Evolutionary conservation across 2,888 invertebrate species (phyloP).

Genomic region (Halictus quadricinctus): DNA sequence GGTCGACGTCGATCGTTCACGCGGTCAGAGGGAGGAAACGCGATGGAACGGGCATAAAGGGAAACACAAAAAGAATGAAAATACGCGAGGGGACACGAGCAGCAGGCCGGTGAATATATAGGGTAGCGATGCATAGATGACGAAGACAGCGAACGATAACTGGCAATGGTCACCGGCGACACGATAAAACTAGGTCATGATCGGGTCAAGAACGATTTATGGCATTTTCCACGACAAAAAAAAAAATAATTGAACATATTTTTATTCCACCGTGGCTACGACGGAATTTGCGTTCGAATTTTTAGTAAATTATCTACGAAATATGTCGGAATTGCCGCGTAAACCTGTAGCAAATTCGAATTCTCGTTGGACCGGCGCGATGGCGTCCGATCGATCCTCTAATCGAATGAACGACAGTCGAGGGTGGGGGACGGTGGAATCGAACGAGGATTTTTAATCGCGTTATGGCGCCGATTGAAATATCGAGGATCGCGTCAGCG

Average conservation of each 20-base stretch:
- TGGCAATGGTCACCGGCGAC: not conserved
- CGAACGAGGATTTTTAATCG: conserved; percentile 41
- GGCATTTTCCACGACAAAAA: not conserved
- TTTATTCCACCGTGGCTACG: not conserved
- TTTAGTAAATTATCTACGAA: not conserved
- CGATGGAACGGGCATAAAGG: not conserved
- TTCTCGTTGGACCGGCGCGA: not conserved
- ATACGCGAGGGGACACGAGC: conserved; percentile 1
- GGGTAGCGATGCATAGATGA: not conserved
- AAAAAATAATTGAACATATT: not conserved
- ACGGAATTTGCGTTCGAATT: not conserved
- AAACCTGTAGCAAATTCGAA: conserved; percentile 10
- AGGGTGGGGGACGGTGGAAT: not conserved
- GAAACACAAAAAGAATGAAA: conserved; percentile 1
- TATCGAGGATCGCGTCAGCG: conserved; percentile 25
- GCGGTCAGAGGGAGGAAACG: not conserved
- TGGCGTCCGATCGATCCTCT: not conserved
- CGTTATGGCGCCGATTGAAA: conserved; percentile 17
- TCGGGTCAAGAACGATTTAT: not conserved
- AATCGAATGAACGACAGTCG: conserved; percentile 29
- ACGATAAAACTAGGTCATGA: not conserved
- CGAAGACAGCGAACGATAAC: not conserved
- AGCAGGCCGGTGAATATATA: not conserved
- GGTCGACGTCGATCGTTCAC: conserved; percentile 44
- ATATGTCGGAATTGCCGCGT: not conserved